A percentile compares a stretch with the other conserved stretches of the same genome.
Evolutionary conservation across 2,888 invertebrate species (phyloP).

Genomic region (Eremobia ochroleuca): DNA sequence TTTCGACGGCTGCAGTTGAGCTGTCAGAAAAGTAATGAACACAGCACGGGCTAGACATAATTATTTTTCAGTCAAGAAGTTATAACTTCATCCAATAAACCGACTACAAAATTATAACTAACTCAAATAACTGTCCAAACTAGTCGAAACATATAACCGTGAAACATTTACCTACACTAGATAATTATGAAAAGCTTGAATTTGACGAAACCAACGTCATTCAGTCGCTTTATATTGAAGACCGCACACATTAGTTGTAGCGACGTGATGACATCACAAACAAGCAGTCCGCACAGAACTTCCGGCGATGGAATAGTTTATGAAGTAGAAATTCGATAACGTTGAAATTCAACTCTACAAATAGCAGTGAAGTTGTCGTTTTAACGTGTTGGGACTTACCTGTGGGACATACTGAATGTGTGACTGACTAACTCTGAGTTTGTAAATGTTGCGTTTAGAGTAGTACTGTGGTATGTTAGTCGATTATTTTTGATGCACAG

Average conservation of each 20-base stretch:
- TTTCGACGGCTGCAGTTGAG: too few species aligned
- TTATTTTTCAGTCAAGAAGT: neutral
- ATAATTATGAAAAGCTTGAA: constrained; percentile 12
- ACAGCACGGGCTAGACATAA: neutral
- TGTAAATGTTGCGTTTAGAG: neutral
- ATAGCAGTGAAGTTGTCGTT: constrained; percentile 74
- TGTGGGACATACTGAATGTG: constrained; percentile 61
- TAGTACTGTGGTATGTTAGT: neutral
- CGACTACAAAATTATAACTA: neutral
- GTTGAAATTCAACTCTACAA: constrained; percentile 79
- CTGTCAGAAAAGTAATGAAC: neutral
- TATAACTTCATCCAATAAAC: neutral
- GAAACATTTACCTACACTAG: constrained; percentile 2
- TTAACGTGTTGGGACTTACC: constrained; percentile 70
- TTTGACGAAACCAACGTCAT: constrained; percentile 8
- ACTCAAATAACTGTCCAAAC: constrained; percentile 10
- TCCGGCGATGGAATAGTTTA: constrained; percentile 75
- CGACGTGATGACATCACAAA: constrained; percentile 49
- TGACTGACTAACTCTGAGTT: neutral
- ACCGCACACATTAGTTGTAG: constrained; percentile 30
- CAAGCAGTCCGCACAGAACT: constrained; percentile 43
- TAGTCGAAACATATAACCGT: neutral
- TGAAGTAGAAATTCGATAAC: constrained; percentile 81
- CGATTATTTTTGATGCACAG: neutral
- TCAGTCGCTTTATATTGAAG: neutral